Conservation (phyloP, 2,888 invertebrate genomes). For the Eutolmus rufibarbis region DNA sequence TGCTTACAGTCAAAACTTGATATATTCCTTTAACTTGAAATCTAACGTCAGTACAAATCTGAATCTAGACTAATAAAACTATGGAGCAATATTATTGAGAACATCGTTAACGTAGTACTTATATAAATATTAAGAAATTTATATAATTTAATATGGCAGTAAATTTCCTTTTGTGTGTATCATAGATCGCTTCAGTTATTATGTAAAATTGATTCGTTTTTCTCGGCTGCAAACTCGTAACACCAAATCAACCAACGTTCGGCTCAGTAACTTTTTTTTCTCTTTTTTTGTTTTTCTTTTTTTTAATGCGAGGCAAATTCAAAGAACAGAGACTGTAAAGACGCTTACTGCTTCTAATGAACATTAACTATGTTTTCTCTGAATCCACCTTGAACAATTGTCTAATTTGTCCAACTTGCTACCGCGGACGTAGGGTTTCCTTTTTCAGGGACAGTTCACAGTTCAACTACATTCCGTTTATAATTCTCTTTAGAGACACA, state of each 20-base stretch:
- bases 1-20: slow-evolving; percentile 30
- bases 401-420: background rate
- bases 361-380: slow-evolving; percentile 6
- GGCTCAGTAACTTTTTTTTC: background rate
- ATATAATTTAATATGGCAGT: slow-evolving; percentile 40
- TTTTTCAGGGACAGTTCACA: background rate
- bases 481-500: slow-evolving; percentile 16
- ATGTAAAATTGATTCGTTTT: slow-evolving; percentile 6
- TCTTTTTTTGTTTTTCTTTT: background rate
- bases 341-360: background rate
- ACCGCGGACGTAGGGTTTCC: background rate
- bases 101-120: slow-evolving; percentile 32
- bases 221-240: background rate
- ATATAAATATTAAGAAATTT: slow-evolving; percentile 40
- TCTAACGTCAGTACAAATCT: slow-evolving; percentile 37
- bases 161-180: slow-evolving; percentile 19
- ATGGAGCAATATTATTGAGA: slow-evolving; percentile 39
- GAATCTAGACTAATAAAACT: slow-evolving; percentile 31
- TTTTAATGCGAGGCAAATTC: slow-evolving; percentile 1
- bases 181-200: background rate
- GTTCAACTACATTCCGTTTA: slow-evolving; percentile 8
- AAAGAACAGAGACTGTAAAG: slow-evolving; percentile 28
- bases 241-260: slow-evolving; percentile 10
- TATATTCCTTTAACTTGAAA: slow-evolving; percentile 19
- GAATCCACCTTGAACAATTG: background rate